Evolutionary conservation across 2,113 vertebrate species (phyloP).

Genomic region (Sturnira hondurensis): DNA sequence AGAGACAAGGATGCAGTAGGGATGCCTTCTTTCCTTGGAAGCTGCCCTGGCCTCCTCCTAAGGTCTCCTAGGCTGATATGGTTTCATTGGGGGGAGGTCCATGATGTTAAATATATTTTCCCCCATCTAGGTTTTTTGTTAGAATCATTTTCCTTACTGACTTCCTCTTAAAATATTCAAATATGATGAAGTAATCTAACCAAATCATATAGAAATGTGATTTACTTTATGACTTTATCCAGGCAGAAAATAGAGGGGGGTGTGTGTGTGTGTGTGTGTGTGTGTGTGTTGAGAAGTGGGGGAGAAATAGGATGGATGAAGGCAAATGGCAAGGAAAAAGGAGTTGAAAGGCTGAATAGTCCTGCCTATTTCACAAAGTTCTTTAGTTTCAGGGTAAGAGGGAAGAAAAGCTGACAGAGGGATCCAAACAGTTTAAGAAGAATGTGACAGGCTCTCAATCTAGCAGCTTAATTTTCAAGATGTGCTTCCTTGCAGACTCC

Average conservation of each 20-base stretch:
- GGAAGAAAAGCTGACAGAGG: not conserved
- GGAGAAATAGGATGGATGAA: not conserved
- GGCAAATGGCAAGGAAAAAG: not conserved
- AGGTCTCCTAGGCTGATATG: not conserved
- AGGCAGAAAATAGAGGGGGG: not conserved
- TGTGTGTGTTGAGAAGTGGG: not conserved
- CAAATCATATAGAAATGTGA: not conserved
- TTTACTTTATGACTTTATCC: conserved; percentile 27
- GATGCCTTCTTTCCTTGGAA: not conserved
- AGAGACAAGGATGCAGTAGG: not conserved
- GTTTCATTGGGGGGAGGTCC: not conserved
- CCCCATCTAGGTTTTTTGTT: not conserved
- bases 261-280: not conserved
- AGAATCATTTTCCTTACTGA: conserved; percentile 34
- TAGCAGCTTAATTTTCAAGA: not conserved
- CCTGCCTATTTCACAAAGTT: not conserved
- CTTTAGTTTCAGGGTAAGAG: not conserved
- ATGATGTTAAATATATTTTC: conserved; percentile 14
- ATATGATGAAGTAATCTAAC: not conserved
- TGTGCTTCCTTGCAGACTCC: not conserved
- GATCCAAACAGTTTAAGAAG: not conserved
- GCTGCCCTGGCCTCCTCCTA: not conserved
- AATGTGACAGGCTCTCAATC: not conserved
- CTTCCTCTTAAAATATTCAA: conserved; percentile 4
- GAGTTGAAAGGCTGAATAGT: not conserved